These are phyloP conservation scores for Grapholita molesta DNA, from an alignment of 1,140 invertebrate genomes.

Conservation along the genomic window DNA sequence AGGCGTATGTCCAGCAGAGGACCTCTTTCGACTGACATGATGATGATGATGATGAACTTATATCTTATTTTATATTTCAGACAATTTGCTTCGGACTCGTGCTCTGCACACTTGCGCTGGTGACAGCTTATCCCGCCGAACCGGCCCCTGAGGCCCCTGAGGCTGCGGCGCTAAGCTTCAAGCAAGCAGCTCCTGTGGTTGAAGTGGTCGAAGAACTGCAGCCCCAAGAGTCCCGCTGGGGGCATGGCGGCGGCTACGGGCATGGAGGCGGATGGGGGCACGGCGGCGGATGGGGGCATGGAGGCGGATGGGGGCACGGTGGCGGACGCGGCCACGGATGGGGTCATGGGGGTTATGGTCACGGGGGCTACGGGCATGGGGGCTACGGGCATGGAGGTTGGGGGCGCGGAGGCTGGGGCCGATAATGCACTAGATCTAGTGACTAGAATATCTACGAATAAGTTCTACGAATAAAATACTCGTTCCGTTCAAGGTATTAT, in stretches of 20 bases:
- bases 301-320: background rate
- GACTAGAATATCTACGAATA: no score
- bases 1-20: no score
- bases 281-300: background rate
- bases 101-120: background rate
- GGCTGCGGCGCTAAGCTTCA: background rate
- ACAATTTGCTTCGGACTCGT: background rate
- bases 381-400: background rate
- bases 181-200: background rate
- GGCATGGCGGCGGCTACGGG: constrained; percentile 19
- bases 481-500: background rate
- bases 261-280: background rate
- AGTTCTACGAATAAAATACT: no score
- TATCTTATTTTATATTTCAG: background rate
- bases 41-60: background rate
- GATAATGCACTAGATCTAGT: background rate
- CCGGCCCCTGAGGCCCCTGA: background rate
- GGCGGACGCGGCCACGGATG: constrained; percentile 2
- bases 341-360: constrained; percentile 27
- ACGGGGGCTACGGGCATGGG: background rate
- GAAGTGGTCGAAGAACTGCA: background rate
- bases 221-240: background rate
- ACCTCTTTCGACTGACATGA: no score
- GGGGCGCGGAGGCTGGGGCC: background rate
- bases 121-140: background rate